These are phyloP conservation scores for Tridacna crocea DNA, from an alignment of 2,888 invertebrate species.

Conservation along the genomic window DNA sequence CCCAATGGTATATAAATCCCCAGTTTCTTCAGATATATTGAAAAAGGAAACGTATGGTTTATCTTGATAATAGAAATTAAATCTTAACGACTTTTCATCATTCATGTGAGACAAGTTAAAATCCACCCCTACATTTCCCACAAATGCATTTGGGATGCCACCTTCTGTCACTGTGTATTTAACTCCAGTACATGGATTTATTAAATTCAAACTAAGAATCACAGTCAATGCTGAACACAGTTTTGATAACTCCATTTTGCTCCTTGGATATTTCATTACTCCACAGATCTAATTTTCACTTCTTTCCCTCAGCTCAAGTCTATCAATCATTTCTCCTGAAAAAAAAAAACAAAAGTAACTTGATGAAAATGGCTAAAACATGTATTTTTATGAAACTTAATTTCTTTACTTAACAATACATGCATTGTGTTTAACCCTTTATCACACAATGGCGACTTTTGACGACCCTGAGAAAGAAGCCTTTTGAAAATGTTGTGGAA, in stretches of 20 bases:
- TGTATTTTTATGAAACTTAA: too few relatives aligned
- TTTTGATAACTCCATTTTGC: neutral
- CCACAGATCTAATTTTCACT: too few relatives aligned
- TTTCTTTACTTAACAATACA: too few relatives aligned
- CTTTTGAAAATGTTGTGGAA: neutral
- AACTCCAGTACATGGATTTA: conserved; percentile 34
- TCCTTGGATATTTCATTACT: conserved; percentile 5
- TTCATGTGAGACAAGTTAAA: conserved; percentile 66
- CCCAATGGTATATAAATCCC: conserved; percentile 66
- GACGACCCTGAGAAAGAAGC: too few relatives aligned
- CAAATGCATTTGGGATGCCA: conserved; percentile 48
- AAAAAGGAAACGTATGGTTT: conserved; percentile 66
- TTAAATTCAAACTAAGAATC: conserved; percentile 12
- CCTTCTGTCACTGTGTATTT: conserved; percentile 64
- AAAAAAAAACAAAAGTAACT: too few relatives aligned
- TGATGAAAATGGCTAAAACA: neutral
- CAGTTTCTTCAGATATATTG: conserved; percentile 67
- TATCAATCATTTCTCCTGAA: too few relatives aligned
- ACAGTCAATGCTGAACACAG: conserved; percentile 20
- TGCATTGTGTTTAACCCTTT: too few relatives aligned
- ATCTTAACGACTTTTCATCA: conserved; percentile 64
- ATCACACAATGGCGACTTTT: too few relatives aligned
- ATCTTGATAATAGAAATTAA: conserved; percentile 70
- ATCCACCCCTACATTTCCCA: conserved; percentile 74
- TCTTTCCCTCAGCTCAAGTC: too few relatives aligned